These are phyloP conservation scores for Andricus grossulariae DNA, from an alignment of 1,140 invertebrate species.

Conservation along the genomic window DNA sequence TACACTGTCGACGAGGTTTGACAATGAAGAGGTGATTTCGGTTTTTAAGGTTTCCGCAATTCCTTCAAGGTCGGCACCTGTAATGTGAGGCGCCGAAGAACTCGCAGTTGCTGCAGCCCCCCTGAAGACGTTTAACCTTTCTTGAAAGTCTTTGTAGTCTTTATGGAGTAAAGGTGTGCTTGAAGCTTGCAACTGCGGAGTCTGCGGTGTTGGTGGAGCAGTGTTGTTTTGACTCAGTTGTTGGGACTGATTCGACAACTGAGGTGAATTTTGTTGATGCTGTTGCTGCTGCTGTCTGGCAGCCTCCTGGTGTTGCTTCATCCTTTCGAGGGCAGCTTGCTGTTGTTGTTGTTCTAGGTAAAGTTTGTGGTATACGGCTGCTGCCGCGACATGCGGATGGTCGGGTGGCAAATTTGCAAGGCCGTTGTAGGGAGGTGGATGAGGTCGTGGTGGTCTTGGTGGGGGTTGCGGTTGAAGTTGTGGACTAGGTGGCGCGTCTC, in stretches of 20 bases:
- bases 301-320: conserved; percentile 78
- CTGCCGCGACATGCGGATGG: conserved; percentile 73
- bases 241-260: conserved; percentile 74
- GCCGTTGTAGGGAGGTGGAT: conserved; percentile 74
- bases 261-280: conserved; percentile 77
- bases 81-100: conserved; percentile 79
- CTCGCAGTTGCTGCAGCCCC: conserved; percentile 58
- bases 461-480: conserved; percentile 73
- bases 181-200: conserved; percentile 66
- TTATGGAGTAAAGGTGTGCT: conserved; percentile 75
- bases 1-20: conserved; percentile 91
- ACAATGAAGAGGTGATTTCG: conserved; percentile 90
- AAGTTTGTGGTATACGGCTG: conserved; percentile 74
- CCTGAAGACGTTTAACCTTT: conserved; percentile 72
- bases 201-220: conserved; percentile 69
- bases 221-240: conserved; percentile 67
- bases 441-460: conserved; percentile 78
- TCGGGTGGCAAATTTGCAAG: conserved; percentile 78
- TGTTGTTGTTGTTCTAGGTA: conserved; percentile 75
- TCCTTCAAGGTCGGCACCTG: conserved; percentile 87
- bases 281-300: conserved; percentile 71
- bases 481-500: conserved; percentile 79
- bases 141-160: conserved; percentile 72
- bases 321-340: conserved; percentile 76
- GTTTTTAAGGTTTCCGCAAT: conserved; percentile 92